Base-by-base conservation (phyloP, 30 jellyfish, hydroid and myxozoan species). In the Hydractinia symbiolongicarpus region DNA sequence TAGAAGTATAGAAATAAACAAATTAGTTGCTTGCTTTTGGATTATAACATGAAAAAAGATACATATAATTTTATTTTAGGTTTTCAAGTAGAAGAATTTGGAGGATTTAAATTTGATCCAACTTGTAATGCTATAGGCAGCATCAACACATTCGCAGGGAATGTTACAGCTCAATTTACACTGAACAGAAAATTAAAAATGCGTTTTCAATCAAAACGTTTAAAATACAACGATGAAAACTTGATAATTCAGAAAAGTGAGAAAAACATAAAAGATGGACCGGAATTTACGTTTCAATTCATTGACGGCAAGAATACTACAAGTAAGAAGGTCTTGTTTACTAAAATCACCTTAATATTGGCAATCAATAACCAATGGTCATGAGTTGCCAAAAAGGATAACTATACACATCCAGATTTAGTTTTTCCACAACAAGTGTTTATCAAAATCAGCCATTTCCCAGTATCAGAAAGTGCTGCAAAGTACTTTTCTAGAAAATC, bases 201-300 rank as follows among this genome's bases (percentile, higher is more conserved):
- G 13, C 61, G 51, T 50, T 74, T 74, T 49, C 67, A 74, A 68
- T 44, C 83, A 74, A 74, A 74, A n/a, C 67, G 61, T 30, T 50
- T 74, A 4, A 9, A 54, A 50, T 74, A 74, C 62, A 49, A 49
- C 4, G 83, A 74, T 0, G 83, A 40, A 16, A 74, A 74, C 8
- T 58, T 74, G 14, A 50, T 50, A 53, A 4, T 74, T 74, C 68
- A 50, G 15, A 74, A 74, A 50, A 74, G 83, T 50, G 67, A 30
- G 8, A 74, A 55, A 2, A 53, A 17, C 20, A 58, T 49, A 4
- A 50, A 50, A 19, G 61, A 21, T 30, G 83, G 83, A 5, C 83
- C 83, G n/a, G 68, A 74, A 51, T 74, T 74, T 50, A 4, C 20
- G 4, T 74, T 74, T 50, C 70, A 55, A 21, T 49, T 74, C 50